Evolutionary conservation across 2,113 vertebrate genomes (phyloP).

Genomic region (Alethe diademata): DNA sequence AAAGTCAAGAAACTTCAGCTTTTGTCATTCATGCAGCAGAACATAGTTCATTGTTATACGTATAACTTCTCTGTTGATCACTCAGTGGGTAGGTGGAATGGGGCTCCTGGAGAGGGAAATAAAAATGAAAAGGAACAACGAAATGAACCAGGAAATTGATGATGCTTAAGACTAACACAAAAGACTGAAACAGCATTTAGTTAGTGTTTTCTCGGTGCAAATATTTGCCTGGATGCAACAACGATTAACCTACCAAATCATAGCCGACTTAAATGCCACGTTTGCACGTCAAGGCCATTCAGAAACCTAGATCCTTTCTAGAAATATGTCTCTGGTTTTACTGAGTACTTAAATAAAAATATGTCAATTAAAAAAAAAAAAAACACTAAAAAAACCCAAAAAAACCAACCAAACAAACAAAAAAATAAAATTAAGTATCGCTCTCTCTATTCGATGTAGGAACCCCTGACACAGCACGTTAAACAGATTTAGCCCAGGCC

Average conservation of each 20-base stretch:
- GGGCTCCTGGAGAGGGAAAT: not conserved
- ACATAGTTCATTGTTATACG: not conserved
- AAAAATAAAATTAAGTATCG: not conserved
- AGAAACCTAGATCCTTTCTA: not conserved
- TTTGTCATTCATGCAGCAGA: not conserved
- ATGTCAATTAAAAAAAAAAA: not conserved
- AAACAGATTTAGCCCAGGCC: not conserved
- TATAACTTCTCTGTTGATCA: not conserved
- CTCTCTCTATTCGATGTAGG: no score
- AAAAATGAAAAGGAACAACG: not conserved
- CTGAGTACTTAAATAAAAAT: not conserved
- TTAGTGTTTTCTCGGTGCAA: not conserved
- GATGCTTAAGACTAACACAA: not conserved
- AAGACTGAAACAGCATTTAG: not conserved
- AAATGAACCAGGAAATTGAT: not conserved
- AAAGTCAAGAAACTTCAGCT: not conserved
- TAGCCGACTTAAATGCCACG: not conserved
- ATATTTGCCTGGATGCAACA: not conserved
- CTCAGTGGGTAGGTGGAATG: not conserved
- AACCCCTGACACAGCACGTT: not conserved
- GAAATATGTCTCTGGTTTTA: not conserved
- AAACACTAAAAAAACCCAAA: no score
- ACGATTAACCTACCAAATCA: not conserved
- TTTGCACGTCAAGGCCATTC: rapidly evolving
- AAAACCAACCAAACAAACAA: no score